Evolutionary conservation across 1,140 invertebrate genomes (phyloP).

Genomic region (Conus ventricosus): DNA sequence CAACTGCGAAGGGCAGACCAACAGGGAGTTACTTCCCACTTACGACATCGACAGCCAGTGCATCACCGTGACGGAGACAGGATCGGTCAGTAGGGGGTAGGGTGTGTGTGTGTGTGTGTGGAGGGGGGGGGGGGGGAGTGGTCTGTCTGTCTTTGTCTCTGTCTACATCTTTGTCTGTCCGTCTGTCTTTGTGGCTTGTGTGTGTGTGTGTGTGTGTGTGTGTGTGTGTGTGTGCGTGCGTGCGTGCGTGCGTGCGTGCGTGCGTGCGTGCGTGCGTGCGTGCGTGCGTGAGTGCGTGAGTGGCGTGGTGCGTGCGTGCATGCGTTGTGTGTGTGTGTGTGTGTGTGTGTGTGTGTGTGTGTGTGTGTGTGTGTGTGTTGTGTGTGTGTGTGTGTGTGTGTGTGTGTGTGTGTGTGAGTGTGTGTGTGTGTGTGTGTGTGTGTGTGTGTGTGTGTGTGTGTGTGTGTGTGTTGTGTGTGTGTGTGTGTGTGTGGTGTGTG

Average conservation of each 20-base stretch:
- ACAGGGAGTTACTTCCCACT: slow-evolving; percentile 19
- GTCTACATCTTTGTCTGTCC: background rate
- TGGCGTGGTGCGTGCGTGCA: background rate
- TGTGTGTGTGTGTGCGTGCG: background rate
- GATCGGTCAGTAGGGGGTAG: background rate
- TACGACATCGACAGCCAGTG: slow-evolving; percentile 12
- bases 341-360: slow-evolving; percentile 15
- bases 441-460: slow-evolving; percentile 15
- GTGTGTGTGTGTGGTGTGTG: background rate
- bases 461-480: slow-evolving; percentile 7
- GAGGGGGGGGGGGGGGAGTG: background rate
- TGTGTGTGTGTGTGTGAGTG: background rate
- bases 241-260: background rate
- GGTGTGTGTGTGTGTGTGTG: background rate
- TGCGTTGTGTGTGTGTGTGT: background rate
- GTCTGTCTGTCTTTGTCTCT: background rate
- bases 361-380: slow-evolving; percentile 8
- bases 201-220: slow-evolving; percentile 8
- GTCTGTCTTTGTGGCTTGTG: background rate
- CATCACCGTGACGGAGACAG: background rate
- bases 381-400: slow-evolving; percentile 15
- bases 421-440: background rate
- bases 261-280: background rate
- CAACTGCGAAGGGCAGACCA: slow-evolving; percentile 22
- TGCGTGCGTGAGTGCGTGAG: background rate